Conservation (phyloP, 2,888 invertebrate genomes). For the Dolomedes plantarius region DNA sequence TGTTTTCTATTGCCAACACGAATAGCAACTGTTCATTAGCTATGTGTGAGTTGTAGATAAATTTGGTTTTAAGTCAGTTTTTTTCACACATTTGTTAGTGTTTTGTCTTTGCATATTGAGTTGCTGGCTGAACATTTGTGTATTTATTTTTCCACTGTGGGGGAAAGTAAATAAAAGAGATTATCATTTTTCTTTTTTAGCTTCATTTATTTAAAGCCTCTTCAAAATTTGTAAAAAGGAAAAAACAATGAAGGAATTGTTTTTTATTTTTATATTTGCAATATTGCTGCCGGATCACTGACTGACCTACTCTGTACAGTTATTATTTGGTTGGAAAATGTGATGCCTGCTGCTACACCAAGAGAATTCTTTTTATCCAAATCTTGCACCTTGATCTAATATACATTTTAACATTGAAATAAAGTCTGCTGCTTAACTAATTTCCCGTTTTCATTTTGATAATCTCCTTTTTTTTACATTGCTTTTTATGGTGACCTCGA, state of each 20-base stretch:
- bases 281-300: slow-evolving; percentile 9
- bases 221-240: not conserved
- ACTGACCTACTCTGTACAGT: slow-evolving; percentile 3
- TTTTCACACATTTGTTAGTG: not conserved
- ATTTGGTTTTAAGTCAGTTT: slow-evolving; percentile 13
- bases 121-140: slow-evolving; percentile 12
- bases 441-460: not conserved
- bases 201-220: not conserved
- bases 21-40: slow-evolving; percentile 14
- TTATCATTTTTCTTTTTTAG: not conserved
- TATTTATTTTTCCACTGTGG: slow-evolving; percentile 8
- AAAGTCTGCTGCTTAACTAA: not conserved
- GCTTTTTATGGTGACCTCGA: not conserved
- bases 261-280: not conserved
- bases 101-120: slow-evolving; percentile 16
- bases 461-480: not conserved
- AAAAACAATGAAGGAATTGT: too few species aligned
- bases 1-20: not conserved
- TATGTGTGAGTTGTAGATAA: slow-evolving; percentile 31
- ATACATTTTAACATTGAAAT: not conserved
- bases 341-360: not conserved
- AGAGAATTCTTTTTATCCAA: not conserved
- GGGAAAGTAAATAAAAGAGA: not conserved
- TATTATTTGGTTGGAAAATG: not conserved
- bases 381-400: not conserved